A percentile compares a stretch with the other conserved stretches of the same genome.
phyloP scores from a whole-genome alignment of 1,140 invertebrate genomes.

The Thaumatotibia leucotreta region DNA sequence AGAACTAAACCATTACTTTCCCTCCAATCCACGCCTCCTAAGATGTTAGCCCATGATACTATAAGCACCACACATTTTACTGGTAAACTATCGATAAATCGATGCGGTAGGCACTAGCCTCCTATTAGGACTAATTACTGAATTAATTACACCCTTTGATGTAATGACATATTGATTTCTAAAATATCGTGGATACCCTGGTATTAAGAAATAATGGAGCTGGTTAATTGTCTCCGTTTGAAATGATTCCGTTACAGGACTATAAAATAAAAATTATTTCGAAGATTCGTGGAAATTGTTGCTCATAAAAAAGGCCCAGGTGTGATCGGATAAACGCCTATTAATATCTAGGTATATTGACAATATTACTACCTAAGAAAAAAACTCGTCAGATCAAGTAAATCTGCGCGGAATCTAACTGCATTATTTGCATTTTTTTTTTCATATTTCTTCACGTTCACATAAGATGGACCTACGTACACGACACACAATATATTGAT shows the following conservation, averaged over 20 bases:
- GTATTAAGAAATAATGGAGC: background rate
- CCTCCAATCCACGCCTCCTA: conserved; percentile 44
- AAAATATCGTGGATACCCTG: background rate
- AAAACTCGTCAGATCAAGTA: no score
- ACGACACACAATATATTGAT: no score
- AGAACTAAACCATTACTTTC: conserved; percentile 54
- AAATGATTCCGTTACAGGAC: background rate
- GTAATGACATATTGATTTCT: background rate
- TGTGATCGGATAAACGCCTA: no score
- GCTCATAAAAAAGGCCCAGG: no score
- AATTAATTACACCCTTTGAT: background rate
- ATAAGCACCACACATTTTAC: conserved; percentile 11
- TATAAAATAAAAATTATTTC: background rate
- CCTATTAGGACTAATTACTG: conserved; percentile 2
- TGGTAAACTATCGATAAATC: conserved; percentile 33
- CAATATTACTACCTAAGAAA: no score
- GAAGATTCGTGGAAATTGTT: no score
- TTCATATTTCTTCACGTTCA: no score
- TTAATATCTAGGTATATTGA: no score
- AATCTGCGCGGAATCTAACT: no score
- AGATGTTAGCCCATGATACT: conserved; percentile 46
- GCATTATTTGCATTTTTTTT: no score
- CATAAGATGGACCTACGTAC: no score
- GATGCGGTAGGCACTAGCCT: conserved; percentile 17
- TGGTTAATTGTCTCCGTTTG: background rate